Evolutionary conservation across 2,797 vertebrate genomes (phyloP), one percentile per base, ranked within the genome.

Genomic region (Craterocephalus amniculus): DNA sequence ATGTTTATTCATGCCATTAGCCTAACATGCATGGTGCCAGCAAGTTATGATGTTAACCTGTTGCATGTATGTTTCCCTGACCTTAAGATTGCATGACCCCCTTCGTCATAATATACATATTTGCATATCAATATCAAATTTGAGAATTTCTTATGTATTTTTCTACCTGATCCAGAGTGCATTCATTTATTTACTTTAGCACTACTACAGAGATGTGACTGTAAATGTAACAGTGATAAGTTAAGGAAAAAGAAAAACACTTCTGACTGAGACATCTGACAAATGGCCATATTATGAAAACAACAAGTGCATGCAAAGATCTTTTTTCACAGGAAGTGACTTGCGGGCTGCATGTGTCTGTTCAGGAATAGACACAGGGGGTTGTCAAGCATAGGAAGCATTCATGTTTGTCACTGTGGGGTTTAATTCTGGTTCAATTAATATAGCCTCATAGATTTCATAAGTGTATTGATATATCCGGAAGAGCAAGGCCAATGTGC

Each of bases 31-130:
- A 93, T 92, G 90, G 9, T 70, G 55, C 54, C 26, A 55, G 22
- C 22, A n/a, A 40, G 63, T 67, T 43, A 32, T n/a, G 20, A 34
- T 64, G 63, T 70, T 70, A 81, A 70, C 57, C 18, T 70, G 56
- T 48, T 87, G 92, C 88, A 92, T 90, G 91, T 81, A 54, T 87
- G 40, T 76, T 72, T 62, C 56, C 66, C 60, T 66, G 51, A 76
- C 36, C 69, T 78, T 59, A 57, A 63, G n/a, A 72, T 36, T 12
- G 73, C 80, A 85, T 86, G 55, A 74, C 59, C 71, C 56, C 34
- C 55, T 56, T 10, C 38, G 45, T 58, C 63, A 66, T 40, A 63
- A 43, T 35, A 7, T 26, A 66, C 40, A 63, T 32, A 35, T n/a
- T n/a, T n/a, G n/a, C n/a, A n/a, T n/a, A n/a, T n/a, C n/a, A n/a